A percentile compares a stretch with the other conserved stretches of the same genome.
phyloP scores from a whole-genome alignment of 2,113 vertebrate genomes.

The Tichodroma muraria region DNA sequence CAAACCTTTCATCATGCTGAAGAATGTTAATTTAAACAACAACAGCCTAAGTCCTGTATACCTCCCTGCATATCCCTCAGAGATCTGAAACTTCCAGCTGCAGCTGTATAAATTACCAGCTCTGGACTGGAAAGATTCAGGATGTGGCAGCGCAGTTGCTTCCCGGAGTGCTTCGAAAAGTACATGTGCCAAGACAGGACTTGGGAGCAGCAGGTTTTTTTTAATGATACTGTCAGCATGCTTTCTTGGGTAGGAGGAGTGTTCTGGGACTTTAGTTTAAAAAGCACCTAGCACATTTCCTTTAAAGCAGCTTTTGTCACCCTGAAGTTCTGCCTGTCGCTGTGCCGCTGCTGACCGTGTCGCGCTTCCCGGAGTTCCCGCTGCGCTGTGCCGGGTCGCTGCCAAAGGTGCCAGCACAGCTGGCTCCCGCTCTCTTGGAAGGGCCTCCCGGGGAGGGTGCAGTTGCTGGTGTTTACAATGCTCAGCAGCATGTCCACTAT shows the following conservation, averaged over 20 bases:
- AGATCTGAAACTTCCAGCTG: neutral
- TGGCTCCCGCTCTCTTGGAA: neutral
- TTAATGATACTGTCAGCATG: neutral
- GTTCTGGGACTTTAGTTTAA: neutral
- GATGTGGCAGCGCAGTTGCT: neutral
- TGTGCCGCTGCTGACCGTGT: neutral
- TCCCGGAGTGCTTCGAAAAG: neutral
- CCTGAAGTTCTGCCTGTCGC: neutral
- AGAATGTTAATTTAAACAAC: neutral
- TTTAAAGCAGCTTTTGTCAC: neutral
- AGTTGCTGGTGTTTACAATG: neutral
- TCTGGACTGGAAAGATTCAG: neutral
- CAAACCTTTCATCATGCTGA: neutral
- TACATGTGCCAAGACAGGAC: neutral
- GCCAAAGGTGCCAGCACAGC: neutral
- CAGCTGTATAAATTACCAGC: neutral
- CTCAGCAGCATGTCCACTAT: neutral
- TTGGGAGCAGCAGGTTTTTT: neutral
- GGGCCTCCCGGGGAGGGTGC: neutral
- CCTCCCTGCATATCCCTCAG: neutral
- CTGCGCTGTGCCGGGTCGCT: fast-evolving
- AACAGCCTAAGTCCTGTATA: neutral
- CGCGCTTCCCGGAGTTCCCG: fast-evolving
- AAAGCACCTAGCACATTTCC: neutral
- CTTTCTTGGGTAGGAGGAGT: neutral